Evolutionary conservation across 1,140 invertebrate genomes (phyloP).

Genomic region (Steinernema khuongi): DNA sequence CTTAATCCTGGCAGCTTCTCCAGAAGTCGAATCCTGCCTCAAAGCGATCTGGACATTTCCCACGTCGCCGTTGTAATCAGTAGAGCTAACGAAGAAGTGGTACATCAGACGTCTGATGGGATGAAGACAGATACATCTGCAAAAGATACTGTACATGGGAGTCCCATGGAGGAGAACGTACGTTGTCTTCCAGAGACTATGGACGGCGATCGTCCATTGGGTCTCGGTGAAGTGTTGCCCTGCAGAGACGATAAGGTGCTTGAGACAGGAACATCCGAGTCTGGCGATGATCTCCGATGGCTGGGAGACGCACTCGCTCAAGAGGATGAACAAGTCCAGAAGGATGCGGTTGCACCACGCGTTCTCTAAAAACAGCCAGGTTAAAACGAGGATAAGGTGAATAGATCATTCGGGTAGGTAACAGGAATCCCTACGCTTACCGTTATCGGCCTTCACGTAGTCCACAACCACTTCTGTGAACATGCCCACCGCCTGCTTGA

Average conservation of each 20-base stretch:
- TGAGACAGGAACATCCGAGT: background rate
- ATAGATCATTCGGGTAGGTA: too few relatives aligned
- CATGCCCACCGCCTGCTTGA: background rate
- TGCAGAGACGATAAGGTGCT: background rate
- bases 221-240: background rate
- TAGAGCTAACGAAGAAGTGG: background rate
- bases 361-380: background rate
- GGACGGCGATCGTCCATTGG: background rate
- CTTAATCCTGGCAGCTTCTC: background rate
- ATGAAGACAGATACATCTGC: background rate
- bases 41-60: background rate
- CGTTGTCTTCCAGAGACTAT: slow-evolving; percentile 1
- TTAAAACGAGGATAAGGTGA: background rate
- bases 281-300: background rate
- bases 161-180: too few relatives aligned
- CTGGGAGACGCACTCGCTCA: background rate
- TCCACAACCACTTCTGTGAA: background rate
- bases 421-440: background rate
- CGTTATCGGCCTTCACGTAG: slow-evolving; percentile 3
- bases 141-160: too few relatives aligned
- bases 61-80: background rate
- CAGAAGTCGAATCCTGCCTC: background rate
- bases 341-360: background rate
- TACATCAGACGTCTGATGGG: background rate
- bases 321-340: background rate